Evolutionary conservation across 2,888 invertebrate species (phyloP), one percentile per base, ranked within the genome.

Genomic region (Hirudinaria manillensis): DNA sequence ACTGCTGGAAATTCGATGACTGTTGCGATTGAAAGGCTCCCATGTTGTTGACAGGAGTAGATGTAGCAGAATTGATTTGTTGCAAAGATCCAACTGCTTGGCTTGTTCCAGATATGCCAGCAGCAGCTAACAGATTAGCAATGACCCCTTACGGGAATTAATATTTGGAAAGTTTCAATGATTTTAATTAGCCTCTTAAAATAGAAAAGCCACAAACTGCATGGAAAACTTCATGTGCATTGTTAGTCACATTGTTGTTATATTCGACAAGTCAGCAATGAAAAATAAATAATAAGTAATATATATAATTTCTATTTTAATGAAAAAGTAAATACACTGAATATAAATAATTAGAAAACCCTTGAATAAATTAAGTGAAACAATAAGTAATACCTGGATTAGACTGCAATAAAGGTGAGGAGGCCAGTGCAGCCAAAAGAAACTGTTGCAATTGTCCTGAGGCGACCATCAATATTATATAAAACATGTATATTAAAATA

Each of bases 391-490:
- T 45, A 29, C 75, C 56, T 61, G 75, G 56, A 45, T 75, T 75
- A 7, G 70, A 34, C 71, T 76, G 76, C 21, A 76, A 36, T 34
- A 76, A n/a, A 6, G 74, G 76, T 2, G 76, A 67, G 29, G 70
- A 45, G 6, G 76, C 74, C 13, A 73, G 29, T 1, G 76, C 76
- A 4, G 76, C 74, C 51, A 74, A 27, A 38, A 76, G 38, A 34
- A 76, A 45, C 66, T 76, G 76, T 38, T 76, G 76, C 45, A 76
- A 32, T 16, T 75, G 74, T 13, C 45, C 32, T 45, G 76, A 21
- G 32, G 19, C 21, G 10, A 68, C 1, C 29, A 70, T 70, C 10
- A 45, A 2, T 51, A 21, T 27, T 27, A 45, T 13, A 16, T 51
- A 38, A 24, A 21, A 70, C 3, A 70, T 29, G 10, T 34, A 70